Evolutionary conservation across 2,888 invertebrate species (phyloP).

Genomic region (Dione vanillae): DNA sequence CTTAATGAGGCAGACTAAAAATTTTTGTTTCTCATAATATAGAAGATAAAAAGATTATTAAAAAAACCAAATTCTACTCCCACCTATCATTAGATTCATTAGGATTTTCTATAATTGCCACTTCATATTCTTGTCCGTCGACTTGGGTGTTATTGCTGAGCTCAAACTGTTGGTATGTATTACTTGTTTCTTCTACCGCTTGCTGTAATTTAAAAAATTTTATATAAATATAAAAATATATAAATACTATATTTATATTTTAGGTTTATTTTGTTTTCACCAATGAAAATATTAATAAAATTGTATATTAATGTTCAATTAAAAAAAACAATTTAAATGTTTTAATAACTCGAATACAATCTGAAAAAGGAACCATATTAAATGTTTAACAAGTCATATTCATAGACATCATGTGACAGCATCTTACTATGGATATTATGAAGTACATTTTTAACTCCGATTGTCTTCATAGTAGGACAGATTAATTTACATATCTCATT

Average conservation of each 20-base stretch:
- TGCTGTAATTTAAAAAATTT: slow-evolving; percentile 58
- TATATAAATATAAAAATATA: neutral
- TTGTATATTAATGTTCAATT: neutral
- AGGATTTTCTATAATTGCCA: slow-evolving; percentile 76
- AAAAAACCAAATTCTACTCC: neutral
- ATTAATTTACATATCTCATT: no score
- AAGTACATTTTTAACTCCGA: no score
- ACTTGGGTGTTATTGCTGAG: slow-evolving; percentile 64
- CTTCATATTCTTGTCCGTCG: slow-evolving; percentile 73
- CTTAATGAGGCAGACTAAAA: no score
- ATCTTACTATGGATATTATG: no score
- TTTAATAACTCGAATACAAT: no score
- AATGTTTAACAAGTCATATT: no score
- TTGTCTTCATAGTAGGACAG: no score
- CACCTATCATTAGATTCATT: slow-evolving; percentile 63
- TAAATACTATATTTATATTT: no score
- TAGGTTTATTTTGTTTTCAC: neutral
- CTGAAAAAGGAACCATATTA: no score
- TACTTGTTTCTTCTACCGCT: slow-evolving; percentile 74
- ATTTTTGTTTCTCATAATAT: no score
- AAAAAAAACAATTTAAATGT: no score
- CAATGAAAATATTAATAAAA: neutral
- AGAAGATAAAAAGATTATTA: slow-evolving; percentile 19
- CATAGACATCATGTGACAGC: no score
- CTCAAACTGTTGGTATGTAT: slow-evolving; percentile 76